Evolutionary conservation across 2,113 vertebrate genomes (phyloP).

Genomic region (Pedionomus torquatus): DNA sequence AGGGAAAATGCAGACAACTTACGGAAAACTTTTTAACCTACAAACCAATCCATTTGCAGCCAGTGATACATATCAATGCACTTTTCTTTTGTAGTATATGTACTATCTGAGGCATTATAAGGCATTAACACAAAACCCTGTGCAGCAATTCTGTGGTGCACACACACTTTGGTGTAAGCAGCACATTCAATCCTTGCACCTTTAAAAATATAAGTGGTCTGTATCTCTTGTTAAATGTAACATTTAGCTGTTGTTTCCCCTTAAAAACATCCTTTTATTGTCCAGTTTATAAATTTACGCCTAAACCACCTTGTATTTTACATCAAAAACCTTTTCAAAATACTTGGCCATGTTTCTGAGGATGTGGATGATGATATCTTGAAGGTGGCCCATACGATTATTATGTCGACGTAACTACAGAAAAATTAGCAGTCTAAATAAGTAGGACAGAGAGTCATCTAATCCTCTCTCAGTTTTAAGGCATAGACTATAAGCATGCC

Average conservation of each 20-base stretch:
- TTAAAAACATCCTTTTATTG: not conserved
- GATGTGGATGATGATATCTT: not conserved
- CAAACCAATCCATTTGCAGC: constrained; percentile 25
- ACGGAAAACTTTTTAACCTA: constrained; percentile 59
- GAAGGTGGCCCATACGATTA: not conserved
- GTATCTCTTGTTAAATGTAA: not conserved
- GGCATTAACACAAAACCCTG: not conserved
- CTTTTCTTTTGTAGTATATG: constrained; percentile 22
- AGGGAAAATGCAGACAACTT: constrained; percentile 66
- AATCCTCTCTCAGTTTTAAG: not conserved
- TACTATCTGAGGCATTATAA: not conserved
- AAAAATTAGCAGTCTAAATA: not conserved
- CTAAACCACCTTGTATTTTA: not conserved
- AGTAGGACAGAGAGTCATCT: not conserved
- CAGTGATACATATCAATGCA: constrained; percentile 16
- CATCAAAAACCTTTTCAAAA: not conserved
- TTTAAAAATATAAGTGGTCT: not conserved
- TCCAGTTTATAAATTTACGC: not conserved
- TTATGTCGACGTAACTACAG: not conserved
- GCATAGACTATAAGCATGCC: not conserved
- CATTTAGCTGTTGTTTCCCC: not conserved
- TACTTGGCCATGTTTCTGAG: not conserved
- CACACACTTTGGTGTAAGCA: not conserved
- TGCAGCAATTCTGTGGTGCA: not conserved
- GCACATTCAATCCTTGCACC: not conserved